Evolutionary conservation across 2,113 vertebrate species (phyloP), one percentile per base, ranked within the genome.

Genomic region (Aix galericulata): DNA sequence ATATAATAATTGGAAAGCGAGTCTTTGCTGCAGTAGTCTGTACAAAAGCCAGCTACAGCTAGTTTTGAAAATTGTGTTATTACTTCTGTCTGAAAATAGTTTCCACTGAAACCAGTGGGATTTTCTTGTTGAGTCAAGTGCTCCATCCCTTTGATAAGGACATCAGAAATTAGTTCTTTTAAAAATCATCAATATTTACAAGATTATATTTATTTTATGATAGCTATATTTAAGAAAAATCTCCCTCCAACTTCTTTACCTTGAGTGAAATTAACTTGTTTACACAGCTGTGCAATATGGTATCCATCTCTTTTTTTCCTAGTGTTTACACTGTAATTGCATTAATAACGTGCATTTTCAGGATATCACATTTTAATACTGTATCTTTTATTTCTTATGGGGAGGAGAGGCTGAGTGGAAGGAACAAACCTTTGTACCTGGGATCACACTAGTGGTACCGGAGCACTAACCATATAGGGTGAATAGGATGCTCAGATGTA

Each of bases 81-180:
- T 91, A n/a, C 46, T 79, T 59, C 31, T 40, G 26, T 64, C 62
- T 91, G 91, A 93, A 90, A 94, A 83, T 77, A 77, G 80, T 26
- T 84, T 52, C 36, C 60, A 71, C 27, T 86, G 80, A 79, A 87
- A 91, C 72, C 32, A 66, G n/a, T 59, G 32, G 53, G 58, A 84
- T 93, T 86, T 84, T 3, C 52, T 89, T 82, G 25, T 48, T 63
- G 36, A 81, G 40, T 31, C 29, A 84, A 91, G 40, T 40, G n/a
- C 69, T 91, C 29, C 64, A 59, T 64, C 26, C 42, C 34, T 82
- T 67, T 31, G 84, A 81, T 75, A 68, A 79, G 48, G 66, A 34
- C 36, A 77, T 38, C 40, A 78, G 60, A 80, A 75, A 14, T 56
- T 11, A 46, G 50, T 59, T 87, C 9, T 69, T 80, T 2, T 3